phyloP scores from a whole-genome alignment of 2,888 invertebrate species.

The Drosophila anomelani region DNA sequence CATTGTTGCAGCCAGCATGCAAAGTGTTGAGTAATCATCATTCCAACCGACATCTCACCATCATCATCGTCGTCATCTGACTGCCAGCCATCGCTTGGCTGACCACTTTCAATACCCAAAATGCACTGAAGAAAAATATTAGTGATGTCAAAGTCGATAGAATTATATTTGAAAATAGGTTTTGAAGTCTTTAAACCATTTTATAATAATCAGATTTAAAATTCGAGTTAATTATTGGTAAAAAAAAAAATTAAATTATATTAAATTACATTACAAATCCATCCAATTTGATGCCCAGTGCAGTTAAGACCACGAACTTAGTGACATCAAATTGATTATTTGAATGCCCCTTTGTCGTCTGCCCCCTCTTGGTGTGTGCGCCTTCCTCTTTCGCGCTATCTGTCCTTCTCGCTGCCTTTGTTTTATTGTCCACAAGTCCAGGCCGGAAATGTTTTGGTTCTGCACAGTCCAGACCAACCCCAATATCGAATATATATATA shows the following conservation, averaged over 20 bases:
- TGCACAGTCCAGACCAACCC: slow-evolving; percentile 35
- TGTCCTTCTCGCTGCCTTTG: slow-evolving; percentile 20
- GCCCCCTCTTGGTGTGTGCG: neutral
- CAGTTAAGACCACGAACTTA: slow-evolving; percentile 27
- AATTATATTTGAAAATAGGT: neutral
- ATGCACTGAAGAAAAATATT: slow-evolving; percentile 3
- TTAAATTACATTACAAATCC: neutral
- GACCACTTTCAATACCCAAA: slow-evolving; percentile 22
- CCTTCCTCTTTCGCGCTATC: slow-evolving; percentile 18
- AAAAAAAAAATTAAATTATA: neutral
- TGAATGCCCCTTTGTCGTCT: slow-evolving; percentile 29
- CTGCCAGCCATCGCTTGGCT: slow-evolving; percentile 23
- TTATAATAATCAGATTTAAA: neutral
- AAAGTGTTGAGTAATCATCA: slow-evolving; percentile 42
- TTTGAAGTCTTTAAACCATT: neutral
- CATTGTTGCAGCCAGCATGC: slow-evolving; percentile 33
- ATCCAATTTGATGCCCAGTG: neutral
- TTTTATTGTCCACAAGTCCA: slow-evolving; percentile 52
- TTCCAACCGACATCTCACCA: slow-evolving; percentile 18
- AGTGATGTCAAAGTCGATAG: neutral
- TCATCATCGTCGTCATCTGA: slow-evolving; percentile 3
- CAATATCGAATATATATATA: slow-evolving; percentile 14
- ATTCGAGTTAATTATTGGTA: neutral
- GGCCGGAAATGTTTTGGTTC: slow-evolving; percentile 64
- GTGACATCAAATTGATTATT: slow-evolving; percentile 48